Evolutionary conservation across 2,888 invertebrate species (phyloP).

Genomic region (Boloria selene): DNA sequence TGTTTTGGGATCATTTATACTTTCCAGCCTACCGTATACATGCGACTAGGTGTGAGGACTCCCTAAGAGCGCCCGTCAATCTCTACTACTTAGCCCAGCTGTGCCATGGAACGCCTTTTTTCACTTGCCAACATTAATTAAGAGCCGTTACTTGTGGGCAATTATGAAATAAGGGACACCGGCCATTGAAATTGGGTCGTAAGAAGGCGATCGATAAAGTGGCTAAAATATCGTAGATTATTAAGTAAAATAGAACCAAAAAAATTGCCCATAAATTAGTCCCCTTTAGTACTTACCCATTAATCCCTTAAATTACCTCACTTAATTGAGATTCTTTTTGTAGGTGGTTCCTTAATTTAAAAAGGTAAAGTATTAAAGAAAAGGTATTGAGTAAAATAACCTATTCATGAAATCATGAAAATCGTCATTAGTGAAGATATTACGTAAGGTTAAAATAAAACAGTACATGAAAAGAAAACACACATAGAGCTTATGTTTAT

Average conservation of each 20-base stretch:
- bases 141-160: constrained; percentile 35
- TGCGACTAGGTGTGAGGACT: constrained; percentile 4
- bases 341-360: no score
- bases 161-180: constrained; percentile 36
- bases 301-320: no score
- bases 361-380: no score
- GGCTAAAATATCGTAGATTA: not conserved
- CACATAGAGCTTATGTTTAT: no score
- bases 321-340: no score
- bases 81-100: constrained; percentile 22
- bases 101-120: constrained; percentile 29
- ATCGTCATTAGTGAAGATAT: no score
- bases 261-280: not conserved
- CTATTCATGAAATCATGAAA: no score
- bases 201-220: constrained; percentile 6
- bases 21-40: not conserved
- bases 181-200: constrained; percentile 28
- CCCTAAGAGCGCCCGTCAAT: constrained; percentile 24
- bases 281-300: no score
- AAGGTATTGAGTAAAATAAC: no score
- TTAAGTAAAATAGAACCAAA: not conserved
- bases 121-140: constrained; percentile 30
- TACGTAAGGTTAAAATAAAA: no score
- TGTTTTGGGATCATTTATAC: no score
- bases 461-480: no score